A percentile compares a stretch with the other conserved stretches of the same genome.
phyloP scores from a whole-genome alignment of 1,140 invertebrate genomes.

The Octopus sinensis region DNA sequence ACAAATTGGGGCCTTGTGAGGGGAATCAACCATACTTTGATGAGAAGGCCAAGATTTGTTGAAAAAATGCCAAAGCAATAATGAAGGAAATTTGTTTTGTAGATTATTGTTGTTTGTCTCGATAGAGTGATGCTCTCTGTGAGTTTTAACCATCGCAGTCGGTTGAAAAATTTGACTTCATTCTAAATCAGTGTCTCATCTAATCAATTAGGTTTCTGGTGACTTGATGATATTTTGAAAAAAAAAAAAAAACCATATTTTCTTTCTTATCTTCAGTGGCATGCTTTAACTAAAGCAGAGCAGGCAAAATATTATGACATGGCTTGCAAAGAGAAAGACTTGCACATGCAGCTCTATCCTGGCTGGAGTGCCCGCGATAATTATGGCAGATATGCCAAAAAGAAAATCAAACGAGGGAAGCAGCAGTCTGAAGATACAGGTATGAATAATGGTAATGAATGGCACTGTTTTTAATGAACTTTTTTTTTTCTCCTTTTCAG shows the following conservation, averaged over 20 bases:
- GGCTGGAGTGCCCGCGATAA: conserved; percentile 99
- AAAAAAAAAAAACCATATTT: neutral
- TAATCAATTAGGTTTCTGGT: too few relatives aligned
- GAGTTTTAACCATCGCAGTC: too few relatives aligned
- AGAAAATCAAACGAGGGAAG: conserved; percentile 90
- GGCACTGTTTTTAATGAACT: neutral
- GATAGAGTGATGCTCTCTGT: too few relatives aligned
- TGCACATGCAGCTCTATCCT: conserved; percentile 97
- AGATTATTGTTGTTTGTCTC: too few relatives aligned
- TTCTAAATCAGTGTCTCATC: too few relatives aligned
- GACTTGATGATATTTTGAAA: too few relatives aligned
- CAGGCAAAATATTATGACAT: conserved; percentile 99
- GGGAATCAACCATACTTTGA: too few relatives aligned
- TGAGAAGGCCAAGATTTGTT: too few relatives aligned
- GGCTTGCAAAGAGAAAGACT: conserved; percentile 95
- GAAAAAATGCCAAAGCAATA: too few relatives aligned
- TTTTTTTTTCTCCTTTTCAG: neutral
- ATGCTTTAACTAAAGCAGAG: conserved; percentile 95
- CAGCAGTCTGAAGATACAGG: conserved; percentile 72
- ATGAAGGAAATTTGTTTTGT: too few relatives aligned
- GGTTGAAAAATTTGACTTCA: too few relatives aligned
- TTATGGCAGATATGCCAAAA: conserved; percentile 91
- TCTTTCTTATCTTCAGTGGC: conserved; percentile 75
- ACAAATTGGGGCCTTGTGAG: too few relatives aligned
- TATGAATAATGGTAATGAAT: neutral